Conservation (phyloP, 2,797 vertebrate genomes). For the Poeciliopsis paucimaculata region DNA sequence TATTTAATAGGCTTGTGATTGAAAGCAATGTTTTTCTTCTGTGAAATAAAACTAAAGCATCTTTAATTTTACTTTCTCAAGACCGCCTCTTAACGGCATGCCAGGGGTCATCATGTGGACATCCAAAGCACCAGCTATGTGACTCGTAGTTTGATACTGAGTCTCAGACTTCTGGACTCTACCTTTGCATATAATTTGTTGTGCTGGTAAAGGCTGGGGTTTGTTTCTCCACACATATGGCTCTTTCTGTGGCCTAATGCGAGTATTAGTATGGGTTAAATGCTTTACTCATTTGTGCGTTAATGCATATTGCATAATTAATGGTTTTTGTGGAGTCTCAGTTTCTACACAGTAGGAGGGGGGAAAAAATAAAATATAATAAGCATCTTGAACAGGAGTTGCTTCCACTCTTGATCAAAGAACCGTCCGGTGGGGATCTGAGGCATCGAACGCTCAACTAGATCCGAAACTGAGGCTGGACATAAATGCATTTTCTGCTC, state of each 20-base stretch:
- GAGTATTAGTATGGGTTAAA: slow-evolving; percentile 83
- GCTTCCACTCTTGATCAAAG: slow-evolving; percentile 72
- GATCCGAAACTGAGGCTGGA: slow-evolving; percentile 37
- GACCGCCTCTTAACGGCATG: slow-evolving; percentile 16
- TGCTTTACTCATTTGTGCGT: slow-evolving; percentile 79
- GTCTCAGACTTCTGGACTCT: background rate
- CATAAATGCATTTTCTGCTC: background rate
- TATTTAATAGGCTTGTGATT: slow-evolving; percentile 78
- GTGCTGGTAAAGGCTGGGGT: slow-evolving; percentile 42
- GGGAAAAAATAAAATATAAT: background rate
- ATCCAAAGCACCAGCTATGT: background rate
- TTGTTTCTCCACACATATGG: slow-evolving; percentile 67
- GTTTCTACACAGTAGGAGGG: slow-evolving; percentile 42
- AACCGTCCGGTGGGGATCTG: slow-evolving; percentile 61
- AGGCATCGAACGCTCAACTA: slow-evolving; percentile 45
- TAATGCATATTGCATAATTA: slow-evolving; percentile 80
- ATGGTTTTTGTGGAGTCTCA: slow-evolving; percentile 59
- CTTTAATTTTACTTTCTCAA: slow-evolving; percentile 18
- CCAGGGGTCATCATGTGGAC: slow-evolving; percentile 34
- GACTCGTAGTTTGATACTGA: background rate
- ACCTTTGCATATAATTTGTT: slow-evolving; percentile 34
- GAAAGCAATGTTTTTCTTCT: slow-evolving; percentile 53
- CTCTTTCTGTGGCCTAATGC: slow-evolving; percentile 75
- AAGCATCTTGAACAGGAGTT: slow-evolving; percentile 51
- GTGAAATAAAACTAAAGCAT: slow-evolving; percentile 8